Evolutionary conservation across 2,797 vertebrate genomes (phyloP), one percentile per base, ranked within the genome.

Genomic region (Siniperca scherzeri): DNA sequence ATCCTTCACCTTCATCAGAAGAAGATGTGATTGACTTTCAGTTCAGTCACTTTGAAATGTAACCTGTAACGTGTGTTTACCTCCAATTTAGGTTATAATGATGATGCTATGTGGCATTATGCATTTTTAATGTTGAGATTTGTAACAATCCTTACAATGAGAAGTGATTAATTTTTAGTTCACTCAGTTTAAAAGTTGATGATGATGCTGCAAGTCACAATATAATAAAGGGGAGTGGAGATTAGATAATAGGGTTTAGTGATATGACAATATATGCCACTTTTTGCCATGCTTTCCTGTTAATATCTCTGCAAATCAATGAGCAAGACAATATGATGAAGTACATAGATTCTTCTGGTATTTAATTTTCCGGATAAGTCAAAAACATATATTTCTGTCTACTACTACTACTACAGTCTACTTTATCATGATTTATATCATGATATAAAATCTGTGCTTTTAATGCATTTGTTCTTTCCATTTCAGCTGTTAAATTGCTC

Each of bases 1-100:
- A 13, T 78, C 56, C 21, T 76, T 55, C 68, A 64, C 44, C 52
- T 36, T 81, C 84, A 75, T 25, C 53, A 65, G 57, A 64, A 82
- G 40, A 0, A 12, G 62, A 70, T 38, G 60, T 56, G 66, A 77
- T 46, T 69, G 33, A 56, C 46, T 76, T 36, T 16, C 2, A 68
- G 7, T 3, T 80, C 55, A 56, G 48, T 61, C 42, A 61, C 5
- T 36, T 50, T 60, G 60, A 83, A 30, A 80, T 61, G 12, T 55
- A 67, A 44, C 46, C 44, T 62, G 6, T 17, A 38, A 48, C 27
- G 27, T 30, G 22, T 22, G 22, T 73, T 70, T 11, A 65, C 10
- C 44, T 53, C 52, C 40, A 66, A 3, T 78, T 55, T 16, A 36
- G 1, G 7, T 52, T 19, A 33, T 16, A 33, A 38, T 30, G n/a